Evolutionary conservation across 1,140 invertebrate species (phyloP), one percentile per base, ranked within the genome.

Genomic region (Neodiprion pinetum): DNA sequence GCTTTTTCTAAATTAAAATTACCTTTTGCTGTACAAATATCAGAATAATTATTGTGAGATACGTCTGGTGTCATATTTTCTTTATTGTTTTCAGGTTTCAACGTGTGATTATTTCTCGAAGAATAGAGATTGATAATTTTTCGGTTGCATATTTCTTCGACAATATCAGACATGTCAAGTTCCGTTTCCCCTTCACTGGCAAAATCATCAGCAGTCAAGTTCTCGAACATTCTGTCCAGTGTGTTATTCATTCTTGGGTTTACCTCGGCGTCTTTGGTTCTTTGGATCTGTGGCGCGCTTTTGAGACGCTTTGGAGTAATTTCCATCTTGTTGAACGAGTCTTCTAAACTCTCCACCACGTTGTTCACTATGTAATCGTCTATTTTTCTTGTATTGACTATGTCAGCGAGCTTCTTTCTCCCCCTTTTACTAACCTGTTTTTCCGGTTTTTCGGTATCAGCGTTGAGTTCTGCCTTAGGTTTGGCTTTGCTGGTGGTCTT

Each of bases 91-190:
- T 21, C 17, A 21, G 17, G 17, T 21, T 21, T 21, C 17, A 21
- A 21, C 17, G 17, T 21, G 17, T 21, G 17, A 21, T 21, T 21
- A 21, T 21, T 21, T 21, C 17, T 21, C 17, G 17, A 21, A 21
- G 17, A 21, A 21, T 21, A 21, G 17, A 21, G 17, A 21, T 21
- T 1, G 17, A 21, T 21, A 21, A 21, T 68, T 28, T 10, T 69
- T 73, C 73, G 65, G 4, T 71, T 75, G 71, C 81, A 83, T 69
- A 92, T 92, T 48, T 88, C 85, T 21, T 92, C 90, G 9, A 93
- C 88, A 75, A 93, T 90, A 69, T 89, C 87, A 0, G 92, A 92
- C 78, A 93, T 82, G 74, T 93, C 87, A 11, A 87, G 84, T 61
- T 85, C 87, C 66, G 85, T 83, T 17, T 85, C 82, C 74, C 90